A percentile compares a stretch with the other conserved stretches of the same genome.
Evolutionary conservation across 2,113 vertebrate species (phyloP).

Genomic region (Chauna torquata): DNA sequence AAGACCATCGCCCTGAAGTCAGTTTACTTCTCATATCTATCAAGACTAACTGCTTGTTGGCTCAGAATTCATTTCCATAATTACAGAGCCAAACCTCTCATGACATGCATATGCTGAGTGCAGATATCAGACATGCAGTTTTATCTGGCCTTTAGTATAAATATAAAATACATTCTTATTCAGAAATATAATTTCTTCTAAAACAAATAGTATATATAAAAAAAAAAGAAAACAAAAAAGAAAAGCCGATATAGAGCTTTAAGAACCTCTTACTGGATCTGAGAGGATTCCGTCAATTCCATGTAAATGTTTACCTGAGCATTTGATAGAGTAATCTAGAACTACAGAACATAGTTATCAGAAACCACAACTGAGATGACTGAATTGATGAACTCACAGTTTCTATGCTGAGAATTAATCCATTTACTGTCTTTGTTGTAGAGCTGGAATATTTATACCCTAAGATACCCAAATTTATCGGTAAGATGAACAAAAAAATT

Average conservation of each 20-base stretch:
- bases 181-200: not conserved
- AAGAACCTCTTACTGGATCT: not conserved
- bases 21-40: not conserved
- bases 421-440: not conserved
- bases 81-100: not conserved
- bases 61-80: not conserved
- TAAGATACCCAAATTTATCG: not conserved
- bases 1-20: not conserved
- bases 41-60: not conserved
- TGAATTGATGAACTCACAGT: not conserved
- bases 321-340: not conserved
- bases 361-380: not conserved
- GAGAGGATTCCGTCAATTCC: not conserved
- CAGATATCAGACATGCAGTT: not conserved
- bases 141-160: not conserved
- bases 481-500: not conserved
- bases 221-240: too few species aligned
- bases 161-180: not conserved
- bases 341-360: not conserved
- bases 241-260: too few species aligned
- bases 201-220: not conserved
- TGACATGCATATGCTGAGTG: fast-evolving
- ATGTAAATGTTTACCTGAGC: not conserved
- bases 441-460: not conserved
- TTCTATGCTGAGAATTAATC: not conserved